phyloP scores from a whole-genome alignment of 2,797 vertebrate species.

The Sebastes kiyomatsui region DNA sequence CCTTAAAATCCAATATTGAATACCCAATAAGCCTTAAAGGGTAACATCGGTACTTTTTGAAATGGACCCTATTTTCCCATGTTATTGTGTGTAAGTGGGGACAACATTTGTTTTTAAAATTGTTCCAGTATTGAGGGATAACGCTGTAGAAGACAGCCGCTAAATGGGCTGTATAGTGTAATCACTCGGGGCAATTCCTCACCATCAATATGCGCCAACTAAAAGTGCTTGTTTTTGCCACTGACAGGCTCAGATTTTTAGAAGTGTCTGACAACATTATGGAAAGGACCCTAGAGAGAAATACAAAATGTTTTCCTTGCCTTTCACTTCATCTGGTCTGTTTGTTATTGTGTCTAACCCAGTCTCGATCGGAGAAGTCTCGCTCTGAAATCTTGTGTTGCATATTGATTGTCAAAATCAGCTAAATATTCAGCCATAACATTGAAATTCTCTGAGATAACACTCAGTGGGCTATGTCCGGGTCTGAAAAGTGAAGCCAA shows the following conservation, averaged over 20 bases:
- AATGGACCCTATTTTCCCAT: background rate
- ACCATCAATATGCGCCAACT: background rate
- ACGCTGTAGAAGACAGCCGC: background rate
- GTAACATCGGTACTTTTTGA: constrained; percentile 11
- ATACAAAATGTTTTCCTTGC: background rate
- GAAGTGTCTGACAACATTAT: background rate
- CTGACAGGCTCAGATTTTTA: background rate
- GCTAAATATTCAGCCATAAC: too few relatives aligned
- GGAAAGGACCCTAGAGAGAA: background rate
- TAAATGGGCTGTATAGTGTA: background rate
- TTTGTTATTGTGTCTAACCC: background rate
- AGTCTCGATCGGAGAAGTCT: too few relatives aligned
- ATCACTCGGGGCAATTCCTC: background rate
- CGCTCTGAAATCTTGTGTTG: too few relatives aligned
- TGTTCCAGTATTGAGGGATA: background rate
- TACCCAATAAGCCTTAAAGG: background rate
- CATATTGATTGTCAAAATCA: too few relatives aligned
- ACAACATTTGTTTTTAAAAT: background rate
- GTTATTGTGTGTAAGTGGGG: background rate
- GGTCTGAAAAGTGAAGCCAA: too few relatives aligned
- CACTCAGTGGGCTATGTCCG: too few relatives aligned
- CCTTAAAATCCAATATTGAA: constrained; percentile 3
- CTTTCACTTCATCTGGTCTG: background rate
- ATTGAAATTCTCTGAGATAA: too few relatives aligned
- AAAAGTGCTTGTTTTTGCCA: background rate